These are phyloP conservation scores for Cryptoleucopteryx plumbea DNA, from an alignment of 2,113 vertebrate species.

Conservation along the genomic window DNA sequence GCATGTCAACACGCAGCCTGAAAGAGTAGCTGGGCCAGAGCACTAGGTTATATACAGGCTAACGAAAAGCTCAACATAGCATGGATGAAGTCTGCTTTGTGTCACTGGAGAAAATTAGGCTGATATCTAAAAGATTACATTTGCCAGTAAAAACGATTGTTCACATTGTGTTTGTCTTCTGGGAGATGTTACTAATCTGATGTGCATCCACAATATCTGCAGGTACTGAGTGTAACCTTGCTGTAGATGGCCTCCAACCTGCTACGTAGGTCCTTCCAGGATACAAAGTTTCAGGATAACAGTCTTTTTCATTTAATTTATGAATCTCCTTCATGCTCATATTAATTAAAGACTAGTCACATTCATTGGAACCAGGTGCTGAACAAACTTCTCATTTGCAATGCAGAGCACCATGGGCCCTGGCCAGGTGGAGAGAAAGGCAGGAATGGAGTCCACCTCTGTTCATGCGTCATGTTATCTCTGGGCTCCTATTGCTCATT, in stretches of 20 bases:
- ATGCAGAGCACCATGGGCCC: neutral
- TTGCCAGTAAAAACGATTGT: neutral
- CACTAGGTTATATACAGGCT: neutral
- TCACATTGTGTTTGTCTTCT: neutral
- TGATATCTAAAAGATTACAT: slow-evolving; percentile 36
- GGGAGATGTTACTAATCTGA: neutral
- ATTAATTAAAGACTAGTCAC: neutral
- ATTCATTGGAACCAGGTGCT: neutral
- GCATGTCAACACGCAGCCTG: slow-evolving; percentile 1
- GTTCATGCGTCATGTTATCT: accelerated
- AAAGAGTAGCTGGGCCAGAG: neutral
- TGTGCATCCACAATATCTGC: neutral
- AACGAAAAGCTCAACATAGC: neutral
- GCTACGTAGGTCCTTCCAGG: neutral
- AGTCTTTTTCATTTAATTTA: neutral
- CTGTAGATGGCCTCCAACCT: neutral
- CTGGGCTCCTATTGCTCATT: neutral
- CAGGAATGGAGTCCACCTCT: neutral
- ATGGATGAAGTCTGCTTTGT: neutral
- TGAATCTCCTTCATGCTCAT: neutral
- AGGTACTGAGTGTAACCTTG: neutral
- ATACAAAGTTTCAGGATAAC: neutral
- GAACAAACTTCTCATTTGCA: neutral
- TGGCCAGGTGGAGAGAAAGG: neutral
- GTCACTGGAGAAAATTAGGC: slow-evolving; percentile 15